Conservation (phyloP, 2,113 vertebrate species). For the Arenaria interpres region DNA sequence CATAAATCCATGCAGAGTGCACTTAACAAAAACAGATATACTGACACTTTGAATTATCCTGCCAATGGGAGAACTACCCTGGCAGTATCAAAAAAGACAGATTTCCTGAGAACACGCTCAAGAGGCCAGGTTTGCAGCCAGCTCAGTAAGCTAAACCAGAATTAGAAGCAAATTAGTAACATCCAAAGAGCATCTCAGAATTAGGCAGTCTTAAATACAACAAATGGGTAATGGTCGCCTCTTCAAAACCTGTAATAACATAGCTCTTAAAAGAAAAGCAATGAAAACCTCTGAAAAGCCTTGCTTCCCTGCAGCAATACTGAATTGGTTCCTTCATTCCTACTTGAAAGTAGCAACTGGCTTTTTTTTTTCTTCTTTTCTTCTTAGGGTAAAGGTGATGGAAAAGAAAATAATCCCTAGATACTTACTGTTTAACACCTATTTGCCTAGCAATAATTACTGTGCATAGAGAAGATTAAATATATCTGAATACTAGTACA, state of each 20-base stretch:
- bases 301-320: not conserved
- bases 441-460: conserved; percentile 7
- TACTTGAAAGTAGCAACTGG: not conserved
- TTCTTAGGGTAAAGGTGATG: not conserved
- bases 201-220: not conserved
- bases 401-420: not conserved
- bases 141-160: not conserved
- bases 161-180: not conserved
- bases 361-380: not conserved
- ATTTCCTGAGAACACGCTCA: not conserved
- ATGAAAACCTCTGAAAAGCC: not conserved
- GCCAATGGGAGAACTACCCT: not conserved
- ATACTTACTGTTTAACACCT: not conserved
- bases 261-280: not conserved
- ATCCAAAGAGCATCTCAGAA: not conserved
- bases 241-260: not conserved
- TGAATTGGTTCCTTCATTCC: not conserved
- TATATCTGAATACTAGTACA: not conserved
- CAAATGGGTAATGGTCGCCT: not conserved
- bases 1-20: not conserved
- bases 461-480: not conserved
- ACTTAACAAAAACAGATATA: conserved; percentile 30
- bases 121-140: not conserved
- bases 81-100: not conserved
- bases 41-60: conserved; percentile 12